Base-by-base conservation (phyloP, 2,888 invertebrate genomes). In the Parnassius glacialis region DNA sequence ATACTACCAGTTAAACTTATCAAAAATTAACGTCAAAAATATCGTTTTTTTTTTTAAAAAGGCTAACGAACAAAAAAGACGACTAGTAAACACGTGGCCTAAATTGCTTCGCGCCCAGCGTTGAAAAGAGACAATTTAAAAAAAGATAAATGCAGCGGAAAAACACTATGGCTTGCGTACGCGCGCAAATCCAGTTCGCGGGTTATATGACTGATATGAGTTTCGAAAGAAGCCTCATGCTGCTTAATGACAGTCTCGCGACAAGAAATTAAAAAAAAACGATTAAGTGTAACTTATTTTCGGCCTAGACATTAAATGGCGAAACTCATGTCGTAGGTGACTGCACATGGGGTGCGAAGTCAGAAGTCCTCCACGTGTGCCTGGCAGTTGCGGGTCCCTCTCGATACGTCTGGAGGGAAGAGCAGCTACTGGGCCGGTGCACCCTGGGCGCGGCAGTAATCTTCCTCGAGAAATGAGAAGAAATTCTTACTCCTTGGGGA, bases 41-140 rank as follows among this genome's bases (percentile, higher is more conserved):
- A 53, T 43, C 44, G 47, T 47, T 53, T 53, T 57, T 53, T 57
- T 12, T 25, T 25, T 41, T 16, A 16, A 20, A 20, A 20, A 20
- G 20, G 20, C 20, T 20, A 20, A 52, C 55, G 34, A 34, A 16
- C 52, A 1, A 45, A 57, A 41, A 42, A 43, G 57, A 11, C 34
- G 50, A 44, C 41, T 1, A 56, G 47, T 43, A 43, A 50, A 43
- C 65, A 59, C 45, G 45, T 64, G 66, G 51, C 66, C 66, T 60
- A 64, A 60, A 64, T 66, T 61, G 59, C 62, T 57, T 25, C 41
- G 41, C 57, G 66, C 11, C 61, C 63, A 3, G 52, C 63, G 65
- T 25, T 58, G 62, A 64, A 57, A 60, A 58, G 58, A 52, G 59
- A 59, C 62, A 43, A 50, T 58, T 45, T 61, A 62, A 59, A 64